Evolutionary conservation across 2,113 vertebrate genomes (phyloP).

Genomic region (Rhinoderma darwinii): DNA sequence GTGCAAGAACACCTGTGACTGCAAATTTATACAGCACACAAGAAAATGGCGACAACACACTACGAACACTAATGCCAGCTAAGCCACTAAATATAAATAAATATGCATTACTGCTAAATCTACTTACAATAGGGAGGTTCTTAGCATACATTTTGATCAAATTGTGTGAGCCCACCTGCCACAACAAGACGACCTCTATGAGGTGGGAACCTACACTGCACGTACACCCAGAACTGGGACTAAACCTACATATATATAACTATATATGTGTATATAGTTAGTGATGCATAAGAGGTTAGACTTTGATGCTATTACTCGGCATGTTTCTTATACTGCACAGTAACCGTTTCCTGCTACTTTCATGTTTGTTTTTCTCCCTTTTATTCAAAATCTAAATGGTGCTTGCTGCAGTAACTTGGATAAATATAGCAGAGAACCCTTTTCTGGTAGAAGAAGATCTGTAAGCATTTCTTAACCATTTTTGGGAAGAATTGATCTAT

Average conservation of each 20-base stretch:
- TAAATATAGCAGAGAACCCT: slow-evolving; percentile 83
- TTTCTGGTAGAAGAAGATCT: slow-evolving; percentile 76
- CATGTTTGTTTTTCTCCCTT: slow-evolving; percentile 60
- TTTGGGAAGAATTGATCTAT: slow-evolving; percentile 84
- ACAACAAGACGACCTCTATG: too few relatives aligned
- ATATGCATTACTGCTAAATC: too few relatives aligned
- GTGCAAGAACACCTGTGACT: too few relatives aligned
- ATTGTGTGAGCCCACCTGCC: too few relatives aligned
- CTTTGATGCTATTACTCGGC: background rate
- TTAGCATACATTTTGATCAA: too few relatives aligned
- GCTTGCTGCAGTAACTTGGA: slow-evolving; percentile 77
- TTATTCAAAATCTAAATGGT: slow-evolving; percentile 77
- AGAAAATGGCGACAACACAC: too few relatives aligned
- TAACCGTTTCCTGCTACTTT: slow-evolving; percentile 3
- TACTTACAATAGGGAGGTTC: too few relatives aligned
- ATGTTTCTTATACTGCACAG: background rate
- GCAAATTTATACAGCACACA: too few relatives aligned
- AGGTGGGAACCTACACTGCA: too few relatives aligned
- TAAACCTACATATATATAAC: background rate
- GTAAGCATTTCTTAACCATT: slow-evolving; percentile 85
- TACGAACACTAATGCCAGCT: too few relatives aligned
- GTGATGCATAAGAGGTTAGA: background rate
- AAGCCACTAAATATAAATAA: too few relatives aligned
- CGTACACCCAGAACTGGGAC: too few relatives aligned
- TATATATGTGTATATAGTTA: background rate